A percentile compares a stretch with the other conserved stretches of the same genome.
Conservation (phyloP, 2,113 vertebrate species). For the Synodontis membranacea region DNA sequence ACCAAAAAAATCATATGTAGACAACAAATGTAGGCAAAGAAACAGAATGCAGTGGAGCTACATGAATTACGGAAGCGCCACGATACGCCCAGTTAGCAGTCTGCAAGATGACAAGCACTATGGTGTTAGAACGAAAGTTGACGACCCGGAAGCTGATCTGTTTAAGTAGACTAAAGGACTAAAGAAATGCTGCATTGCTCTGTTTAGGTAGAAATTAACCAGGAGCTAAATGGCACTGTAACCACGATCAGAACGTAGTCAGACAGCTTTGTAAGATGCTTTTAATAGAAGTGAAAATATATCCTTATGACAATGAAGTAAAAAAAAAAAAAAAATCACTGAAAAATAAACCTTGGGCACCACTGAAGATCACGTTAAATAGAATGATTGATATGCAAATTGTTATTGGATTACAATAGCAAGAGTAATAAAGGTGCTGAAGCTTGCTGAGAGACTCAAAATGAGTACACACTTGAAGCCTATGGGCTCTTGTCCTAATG, state of each 20-base stretch:
- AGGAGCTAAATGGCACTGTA: background rate
- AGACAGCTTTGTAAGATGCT: background rate
- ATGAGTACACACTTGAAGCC: background rate
- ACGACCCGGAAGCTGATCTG: background rate
- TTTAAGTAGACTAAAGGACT: background rate
- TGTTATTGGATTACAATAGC: background rate
- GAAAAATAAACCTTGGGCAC: background rate
- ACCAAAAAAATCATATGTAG: background rate
- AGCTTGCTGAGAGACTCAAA: background rate
- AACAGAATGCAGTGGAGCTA: background rate
- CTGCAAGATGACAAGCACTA: background rate
- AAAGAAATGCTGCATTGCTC: background rate
- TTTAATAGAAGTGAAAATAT: background rate
- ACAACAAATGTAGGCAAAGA: background rate
- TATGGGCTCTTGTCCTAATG: background rate
- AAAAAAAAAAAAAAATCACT: background rate
- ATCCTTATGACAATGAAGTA: background rate
- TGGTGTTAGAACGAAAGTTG: background rate
- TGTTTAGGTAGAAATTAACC: background rate
- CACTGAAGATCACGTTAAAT: background rate
- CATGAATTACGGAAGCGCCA: background rate
- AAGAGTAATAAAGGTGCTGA: background rate
- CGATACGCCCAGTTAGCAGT: background rate
- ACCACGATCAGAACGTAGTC: background rate
- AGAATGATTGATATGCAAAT: background rate